Evolutionary conservation across 2,888 invertebrate species (phyloP).

Genomic region (Tribolium freemani): DNA sequence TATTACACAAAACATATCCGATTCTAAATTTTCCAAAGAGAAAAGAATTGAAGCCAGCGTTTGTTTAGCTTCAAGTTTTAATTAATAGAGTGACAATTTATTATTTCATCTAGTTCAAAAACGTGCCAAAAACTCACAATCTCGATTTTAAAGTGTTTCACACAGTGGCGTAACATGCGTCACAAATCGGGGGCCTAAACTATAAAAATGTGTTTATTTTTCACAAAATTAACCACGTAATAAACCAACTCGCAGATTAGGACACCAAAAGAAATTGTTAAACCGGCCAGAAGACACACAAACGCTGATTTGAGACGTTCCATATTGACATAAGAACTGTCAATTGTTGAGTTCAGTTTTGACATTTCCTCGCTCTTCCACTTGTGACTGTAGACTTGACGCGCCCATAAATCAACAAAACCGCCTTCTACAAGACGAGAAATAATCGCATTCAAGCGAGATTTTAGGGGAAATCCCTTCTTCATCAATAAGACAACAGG

Average conservation of each 20-base stretch:
- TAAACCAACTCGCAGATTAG: slow-evolving; percentile 10
- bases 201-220: slow-evolving; percentile 26
- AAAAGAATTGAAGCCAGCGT: too few species aligned
- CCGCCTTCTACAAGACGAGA: slow-evolving; percentile 14
- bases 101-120: too few species aligned
- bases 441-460: slow-evolving; percentile 4
- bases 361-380: slow-evolving; percentile 11
- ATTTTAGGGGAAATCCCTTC: slow-evolving; percentile 26
- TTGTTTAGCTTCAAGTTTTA: too few species aligned
- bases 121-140: too few species aligned
- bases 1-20: too few species aligned
- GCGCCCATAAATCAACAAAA: slow-evolving; percentile 24
- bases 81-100: too few species aligned
- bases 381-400: slow-evolving; percentile 4
- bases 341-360: background rate
- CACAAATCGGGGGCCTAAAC: background rate
- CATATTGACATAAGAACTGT: slow-evolving; percentile 3
- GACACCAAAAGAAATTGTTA: background rate
- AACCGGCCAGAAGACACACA: slow-evolving; percentile 12
- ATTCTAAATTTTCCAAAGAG: too few species aligned
- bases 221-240: slow-evolving; percentile 6
- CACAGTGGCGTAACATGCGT: slow-evolving; percentile 6
- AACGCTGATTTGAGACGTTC: slow-evolving; percentile 13
- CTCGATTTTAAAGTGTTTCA: too few species aligned
- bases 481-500: slow-evolving; percentile 27